Percentiles rank a stretch among this genome's conserved stretches.
Conservation (phyloP, 2,797 vertebrate genomes). For the Hypotaenidia philippensis region DNA sequence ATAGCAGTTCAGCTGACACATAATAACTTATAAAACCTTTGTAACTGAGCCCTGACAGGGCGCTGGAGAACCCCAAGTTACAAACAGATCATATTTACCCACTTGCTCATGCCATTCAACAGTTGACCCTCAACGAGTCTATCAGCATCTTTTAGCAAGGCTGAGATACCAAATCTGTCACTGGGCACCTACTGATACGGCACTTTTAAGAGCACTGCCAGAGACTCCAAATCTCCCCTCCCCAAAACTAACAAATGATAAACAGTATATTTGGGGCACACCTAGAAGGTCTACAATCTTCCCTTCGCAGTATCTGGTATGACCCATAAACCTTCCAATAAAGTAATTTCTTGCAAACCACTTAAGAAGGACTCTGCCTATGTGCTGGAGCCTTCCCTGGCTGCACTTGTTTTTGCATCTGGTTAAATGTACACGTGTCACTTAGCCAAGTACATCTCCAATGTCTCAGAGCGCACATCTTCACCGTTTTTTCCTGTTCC, state of each 20-base stretch:
- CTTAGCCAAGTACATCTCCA: background rate
- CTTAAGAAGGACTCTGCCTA: background rate
- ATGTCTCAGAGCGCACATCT: background rate
- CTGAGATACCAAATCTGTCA: background rate
- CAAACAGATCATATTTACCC: conserved; percentile 56
- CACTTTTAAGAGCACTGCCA: background rate
- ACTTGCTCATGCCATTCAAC: conserved; percentile 58
- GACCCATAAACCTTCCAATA: background rate
- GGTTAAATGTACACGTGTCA: background rate
- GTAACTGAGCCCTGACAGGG: conserved; percentile 51
- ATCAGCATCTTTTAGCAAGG: background rate
- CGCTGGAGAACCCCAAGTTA: background rate
- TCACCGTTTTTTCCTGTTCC: background rate
- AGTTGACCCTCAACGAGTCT: background rate
- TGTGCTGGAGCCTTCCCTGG: background rate
- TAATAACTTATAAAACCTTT: conserved; percentile 1
- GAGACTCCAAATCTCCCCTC: background rate
- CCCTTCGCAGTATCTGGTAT: background rate
- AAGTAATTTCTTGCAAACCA: background rate
- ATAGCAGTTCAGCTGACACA: conserved; percentile 3
- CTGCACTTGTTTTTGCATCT: background rate
- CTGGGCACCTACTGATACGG: background rate
- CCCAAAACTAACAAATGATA: background rate
- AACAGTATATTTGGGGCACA: background rate
- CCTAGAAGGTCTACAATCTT: background rate